Percentiles rank a stretch among this genome's conserved stretches.
phyloP scores from a whole-genome alignment of 2,113 vertebrate genomes.

The Halichoerus grypus region DNA sequence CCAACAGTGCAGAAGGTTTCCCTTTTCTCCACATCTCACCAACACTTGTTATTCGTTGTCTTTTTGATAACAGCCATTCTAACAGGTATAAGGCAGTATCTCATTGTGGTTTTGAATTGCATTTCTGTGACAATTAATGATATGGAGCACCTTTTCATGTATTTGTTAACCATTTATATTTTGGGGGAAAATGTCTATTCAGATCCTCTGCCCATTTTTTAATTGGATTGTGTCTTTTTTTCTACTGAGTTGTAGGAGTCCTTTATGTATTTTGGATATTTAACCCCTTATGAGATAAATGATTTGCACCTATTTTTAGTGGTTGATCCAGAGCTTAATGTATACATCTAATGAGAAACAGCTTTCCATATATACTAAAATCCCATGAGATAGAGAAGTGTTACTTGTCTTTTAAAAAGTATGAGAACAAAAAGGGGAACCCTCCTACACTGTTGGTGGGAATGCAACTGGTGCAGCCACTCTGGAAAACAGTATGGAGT shows the following conservation, averaged over 20 bases:
- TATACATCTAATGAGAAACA: neutral
- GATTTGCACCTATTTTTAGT: neutral
- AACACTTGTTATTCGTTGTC: neutral
- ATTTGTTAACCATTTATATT: neutral
- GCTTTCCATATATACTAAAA: neutral
- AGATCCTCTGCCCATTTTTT: neutral
- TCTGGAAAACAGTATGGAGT: no score
- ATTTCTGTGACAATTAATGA: neutral
- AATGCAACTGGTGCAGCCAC: no score
- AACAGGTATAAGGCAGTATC: neutral
- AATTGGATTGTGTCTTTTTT: neutral
- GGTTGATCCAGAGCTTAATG: neutral
- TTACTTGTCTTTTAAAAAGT: neutral
- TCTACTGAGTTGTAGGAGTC: neutral
- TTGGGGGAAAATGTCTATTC: neutral
- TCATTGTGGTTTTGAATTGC: neutral
- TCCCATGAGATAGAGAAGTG: neutral
- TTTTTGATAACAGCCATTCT: neutral
- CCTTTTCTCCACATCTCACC: neutral
- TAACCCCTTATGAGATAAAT: neutral
- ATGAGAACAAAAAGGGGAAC: no score
- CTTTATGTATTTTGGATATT: neutral
- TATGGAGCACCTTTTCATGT: neutral
- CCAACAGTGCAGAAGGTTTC: neutral
- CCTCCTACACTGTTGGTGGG: no score